Conservation (phyloP, 2,113 vertebrate genomes). For the Mugil cephalus region DNA sequence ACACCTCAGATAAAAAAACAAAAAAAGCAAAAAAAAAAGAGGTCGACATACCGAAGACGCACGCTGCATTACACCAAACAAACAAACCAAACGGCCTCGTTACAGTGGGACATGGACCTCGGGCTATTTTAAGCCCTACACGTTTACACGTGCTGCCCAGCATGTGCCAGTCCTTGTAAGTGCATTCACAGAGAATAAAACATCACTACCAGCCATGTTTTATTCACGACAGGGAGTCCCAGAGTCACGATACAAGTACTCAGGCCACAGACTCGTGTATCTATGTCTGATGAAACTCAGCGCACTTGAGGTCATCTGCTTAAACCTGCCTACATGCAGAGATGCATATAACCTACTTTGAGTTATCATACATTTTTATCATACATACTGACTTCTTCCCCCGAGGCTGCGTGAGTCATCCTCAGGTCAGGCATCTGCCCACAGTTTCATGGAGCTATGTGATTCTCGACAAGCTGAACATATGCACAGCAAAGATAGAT, state of each 20-base stretch:
- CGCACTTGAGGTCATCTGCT: conserved; percentile 8
- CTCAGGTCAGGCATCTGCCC: conserved; percentile 5
- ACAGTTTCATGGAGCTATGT: conserved; percentile 22
- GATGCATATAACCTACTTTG: neutral
- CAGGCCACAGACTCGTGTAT: conserved; percentile 9
- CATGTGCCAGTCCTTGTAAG: conserved; percentile 72
- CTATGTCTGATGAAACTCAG: conserved; percentile 36
- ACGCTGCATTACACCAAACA: conserved; percentile 35
- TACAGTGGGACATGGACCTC: conserved; percentile 18
- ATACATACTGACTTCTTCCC: neutral
- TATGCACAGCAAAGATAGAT: conserved; percentile 7
- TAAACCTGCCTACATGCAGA: neutral
- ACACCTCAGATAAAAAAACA: too few relatives aligned
- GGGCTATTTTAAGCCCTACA: conserved; percentile 74
- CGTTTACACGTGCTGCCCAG: conserved; percentile 63
- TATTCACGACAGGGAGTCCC: conserved; percentile 70
- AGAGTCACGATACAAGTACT: conserved; percentile 45
- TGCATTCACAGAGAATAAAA: conserved; percentile 67
- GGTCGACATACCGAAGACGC: neutral
- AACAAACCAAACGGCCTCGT: conserved; percentile 47
- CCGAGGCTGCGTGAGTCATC: conserved; percentile 17
- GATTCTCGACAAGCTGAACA: conserved; percentile 25
- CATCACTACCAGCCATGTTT: conserved; percentile 68
- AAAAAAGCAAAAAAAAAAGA: neutral
- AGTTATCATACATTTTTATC: conserved; percentile 5